Base-by-base conservation (phyloP, 2,888 invertebrate species). In the Athrips mouffetella region DNA sequence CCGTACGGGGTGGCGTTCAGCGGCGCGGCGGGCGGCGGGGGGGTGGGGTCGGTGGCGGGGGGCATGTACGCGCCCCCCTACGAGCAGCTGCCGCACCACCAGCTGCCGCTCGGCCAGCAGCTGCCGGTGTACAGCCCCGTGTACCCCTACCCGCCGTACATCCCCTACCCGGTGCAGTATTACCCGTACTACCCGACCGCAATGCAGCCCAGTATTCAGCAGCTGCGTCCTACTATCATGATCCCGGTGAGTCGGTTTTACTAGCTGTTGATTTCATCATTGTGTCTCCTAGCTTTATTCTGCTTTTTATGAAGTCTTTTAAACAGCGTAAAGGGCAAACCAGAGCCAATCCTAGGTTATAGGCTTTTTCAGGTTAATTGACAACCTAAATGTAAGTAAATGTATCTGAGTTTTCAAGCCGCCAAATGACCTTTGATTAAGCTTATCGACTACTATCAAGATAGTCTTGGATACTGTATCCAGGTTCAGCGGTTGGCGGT, bases 151-250 rank as follows among this genome's bases (percentile, higher is more conserved):
- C 80, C 83, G 47, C 93, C 93, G 45, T 93, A 93, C 76, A 89
- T 93, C 66, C 93, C 93, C 46, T 94, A 93, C 89, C 93, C 93
- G 48, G 91, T 93, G 58, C 91, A 91, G 62, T 94, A 93, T 73
- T 92, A 93, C 66, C 93, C 93, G 30, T 94, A 93, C 83, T 94
- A 93, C 83, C 93, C 92, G 44, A 91, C 92, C 50, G 89, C 90
- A 18, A 89, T 91, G 87, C 93, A 90, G 83, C 93, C 89, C 60
- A 91, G 88, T 72, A 91, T 89, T 67, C 91, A 82, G 76, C 93
- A 88, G 59, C 89, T 90, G 68, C 89, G 94, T 65, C 93, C 94
- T 59, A 93, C 94, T 48, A 93, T 94, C 68, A 93, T 94, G 93
- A 93, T 94, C 70, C 93, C 94, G 67, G 94, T 94, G 73, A 90